A percentile compares a stretch with the other conserved stretches of the same genome.
Evolutionary conservation across 2,113 vertebrate species (phyloP).

Genomic region (Rhodinocichla rosea): DNA sequence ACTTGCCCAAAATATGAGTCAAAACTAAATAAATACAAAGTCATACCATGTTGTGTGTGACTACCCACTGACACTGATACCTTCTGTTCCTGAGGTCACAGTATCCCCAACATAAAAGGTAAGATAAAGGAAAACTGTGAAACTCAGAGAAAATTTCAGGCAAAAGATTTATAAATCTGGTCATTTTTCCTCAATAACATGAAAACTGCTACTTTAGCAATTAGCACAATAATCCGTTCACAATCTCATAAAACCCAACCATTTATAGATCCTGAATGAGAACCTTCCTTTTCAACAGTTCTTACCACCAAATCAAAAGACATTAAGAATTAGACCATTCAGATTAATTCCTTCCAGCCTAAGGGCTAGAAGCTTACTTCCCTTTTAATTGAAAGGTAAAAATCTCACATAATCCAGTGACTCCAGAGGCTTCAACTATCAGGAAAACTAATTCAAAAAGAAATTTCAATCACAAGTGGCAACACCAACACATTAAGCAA

Average conservation of each 20-base stretch:
- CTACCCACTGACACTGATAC: not conserved
- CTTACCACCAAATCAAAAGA: not conserved
- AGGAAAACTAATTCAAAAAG: not conserved
- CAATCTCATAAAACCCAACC: not conserved
- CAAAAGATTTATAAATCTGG: not conserved
- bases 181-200: not conserved
- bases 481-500: not conserved
- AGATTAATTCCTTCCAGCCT: not conserved
- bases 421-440: not conserved
- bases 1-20: not conserved
- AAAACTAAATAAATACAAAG: not conserved
- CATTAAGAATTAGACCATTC: not conserved
- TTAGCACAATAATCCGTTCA: not conserved
- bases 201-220: not conserved
- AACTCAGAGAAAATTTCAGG: not conserved
- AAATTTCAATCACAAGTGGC: not conserved
- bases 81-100: not conserved
- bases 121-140: not conserved
- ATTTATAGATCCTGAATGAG: not conserved
- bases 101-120: not conserved
- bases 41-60: not conserved
- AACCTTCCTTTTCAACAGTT: not conserved
- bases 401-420: not conserved
- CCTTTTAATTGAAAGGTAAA: constrained; percentile 7
- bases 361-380: not conserved